Evolutionary conservation across 2,797 vertebrate genomes (phyloP).

Genomic region (Hozukius guyotensis): DNA sequence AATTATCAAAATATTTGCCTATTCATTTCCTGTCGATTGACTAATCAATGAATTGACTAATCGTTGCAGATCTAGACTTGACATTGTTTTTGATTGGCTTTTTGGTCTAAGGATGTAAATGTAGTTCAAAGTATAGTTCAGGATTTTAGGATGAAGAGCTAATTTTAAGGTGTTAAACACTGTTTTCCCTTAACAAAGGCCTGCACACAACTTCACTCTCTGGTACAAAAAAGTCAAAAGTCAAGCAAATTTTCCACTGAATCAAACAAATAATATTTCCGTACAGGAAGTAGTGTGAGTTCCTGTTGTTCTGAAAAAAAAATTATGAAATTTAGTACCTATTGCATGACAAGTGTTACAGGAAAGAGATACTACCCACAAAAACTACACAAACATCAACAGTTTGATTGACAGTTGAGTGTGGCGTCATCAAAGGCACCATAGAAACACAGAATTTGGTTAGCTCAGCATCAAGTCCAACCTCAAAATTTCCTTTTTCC

Average conservation of each 20-base stretch:
- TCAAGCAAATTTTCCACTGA: neutral
- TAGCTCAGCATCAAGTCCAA: neutral
- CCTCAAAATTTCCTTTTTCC: neutral
- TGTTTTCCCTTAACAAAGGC: neutral
- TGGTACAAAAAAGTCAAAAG: neutral
- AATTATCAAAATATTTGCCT: too few relatives aligned
- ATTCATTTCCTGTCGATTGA: accelerated
- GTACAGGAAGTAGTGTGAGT: neutral
- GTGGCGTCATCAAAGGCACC: neutral
- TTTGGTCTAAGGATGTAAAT: neutral
- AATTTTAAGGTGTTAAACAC: neutral
- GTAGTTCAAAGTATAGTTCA: neutral
- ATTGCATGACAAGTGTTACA: neutral
- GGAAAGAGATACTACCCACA: neutral
- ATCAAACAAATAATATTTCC: neutral
- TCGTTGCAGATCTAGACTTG: too few relatives aligned
- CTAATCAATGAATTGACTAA: too few relatives aligned
- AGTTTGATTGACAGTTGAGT: neutral
- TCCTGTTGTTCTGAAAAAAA: neutral
- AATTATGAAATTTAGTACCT: neutral
- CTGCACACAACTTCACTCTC: neutral
- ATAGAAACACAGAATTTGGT: neutral
- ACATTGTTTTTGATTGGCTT: neutral
- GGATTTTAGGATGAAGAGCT: neutral
- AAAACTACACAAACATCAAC: neutral